Percentiles rank a stretch among this genome's conserved stretches.
These are phyloP conservation scores for Phataginus tricuspis DNA, from an alignment of 2,797 vertebrate genomes.

Conservation along the genomic window DNA sequence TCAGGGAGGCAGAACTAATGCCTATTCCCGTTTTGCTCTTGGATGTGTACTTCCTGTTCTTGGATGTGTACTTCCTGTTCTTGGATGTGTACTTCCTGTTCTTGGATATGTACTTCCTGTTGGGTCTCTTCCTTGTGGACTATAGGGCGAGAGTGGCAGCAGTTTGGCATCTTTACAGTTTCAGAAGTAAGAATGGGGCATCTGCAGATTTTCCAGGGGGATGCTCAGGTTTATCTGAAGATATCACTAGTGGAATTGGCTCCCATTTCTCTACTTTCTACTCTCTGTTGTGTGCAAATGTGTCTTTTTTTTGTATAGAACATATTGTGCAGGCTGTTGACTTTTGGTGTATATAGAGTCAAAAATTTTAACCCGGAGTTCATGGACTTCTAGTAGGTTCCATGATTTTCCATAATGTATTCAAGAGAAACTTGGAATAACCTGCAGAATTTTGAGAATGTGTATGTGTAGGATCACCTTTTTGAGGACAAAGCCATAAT, in stretches of 20 bases:
- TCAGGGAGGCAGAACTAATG: background rate
- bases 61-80: background rate
- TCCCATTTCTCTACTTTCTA: background rate
- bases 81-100: background rate
- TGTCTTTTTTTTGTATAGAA: background rate
- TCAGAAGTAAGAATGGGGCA: background rate
- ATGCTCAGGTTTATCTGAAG: background rate
- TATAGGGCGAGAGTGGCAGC: background rate
- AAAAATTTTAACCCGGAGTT: background rate
- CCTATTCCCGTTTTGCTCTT: background rate
- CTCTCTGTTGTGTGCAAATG: background rate
- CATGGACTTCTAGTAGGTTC: background rate
- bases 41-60: background rate
- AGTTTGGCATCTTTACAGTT: background rate
- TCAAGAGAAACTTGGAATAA: background rate
- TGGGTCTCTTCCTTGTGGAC: background rate
- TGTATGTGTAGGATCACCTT: background rate
- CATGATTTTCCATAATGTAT: background rate
- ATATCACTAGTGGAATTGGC: background rate
- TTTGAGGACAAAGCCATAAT: background rate
- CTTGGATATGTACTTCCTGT: background rate
- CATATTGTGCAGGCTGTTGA: background rate
- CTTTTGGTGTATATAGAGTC: background rate
- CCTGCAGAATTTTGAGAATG: background rate
- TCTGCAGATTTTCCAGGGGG: background rate